Evolutionary conservation across 1,140 invertebrate genomes (phyloP), one percentile per base, ranked within the genome.

Genomic region (Apis mellifera): DNA sequence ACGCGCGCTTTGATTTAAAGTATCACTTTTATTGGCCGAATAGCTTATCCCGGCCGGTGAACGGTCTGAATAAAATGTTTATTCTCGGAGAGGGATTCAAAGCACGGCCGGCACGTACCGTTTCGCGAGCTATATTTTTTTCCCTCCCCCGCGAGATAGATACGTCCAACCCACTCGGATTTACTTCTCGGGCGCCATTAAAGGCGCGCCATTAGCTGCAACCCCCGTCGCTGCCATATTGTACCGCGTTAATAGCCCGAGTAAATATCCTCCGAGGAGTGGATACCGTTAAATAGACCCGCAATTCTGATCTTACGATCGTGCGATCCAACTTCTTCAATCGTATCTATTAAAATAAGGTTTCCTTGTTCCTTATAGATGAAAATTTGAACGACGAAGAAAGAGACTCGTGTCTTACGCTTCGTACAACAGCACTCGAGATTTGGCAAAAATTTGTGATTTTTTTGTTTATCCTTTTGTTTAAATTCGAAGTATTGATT

Each of bases 201-300:
- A 86, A 84, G 86, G 73, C 74, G 52, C 64, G 64, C 85, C 78
- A 86, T 86, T 87, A 87, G 82, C 86, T 64, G 76, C 70, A 57
- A 52, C 32, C 32, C 66, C 12, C 42, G 59, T 32, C 60, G 60
- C 84, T 71, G 55, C 42, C 77, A 42, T 15, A 57, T 60, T 17
- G 21, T 26, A 64, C 42, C 84, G 26, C 55, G 52, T 54, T 84
- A 84, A 78, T 71, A 87, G 86, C 50, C 21, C 73, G 82, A 78
- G 85, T 87, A 78, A 87, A 87, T 84, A 87, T 87, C 68, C 32
- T 64, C 48, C 42, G 60, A 42, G n/a, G 42, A 70, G 64, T 82
- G 66, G 85, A 84, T 81, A 81, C 73, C 77, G 74, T 87, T 87
- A 87, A 86, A 86, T 80, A 68, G 84, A 87, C 81, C 80, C 76